Conservation (phyloP, 2,113 vertebrate species). For the Corythornis madagascariensis region DNA sequence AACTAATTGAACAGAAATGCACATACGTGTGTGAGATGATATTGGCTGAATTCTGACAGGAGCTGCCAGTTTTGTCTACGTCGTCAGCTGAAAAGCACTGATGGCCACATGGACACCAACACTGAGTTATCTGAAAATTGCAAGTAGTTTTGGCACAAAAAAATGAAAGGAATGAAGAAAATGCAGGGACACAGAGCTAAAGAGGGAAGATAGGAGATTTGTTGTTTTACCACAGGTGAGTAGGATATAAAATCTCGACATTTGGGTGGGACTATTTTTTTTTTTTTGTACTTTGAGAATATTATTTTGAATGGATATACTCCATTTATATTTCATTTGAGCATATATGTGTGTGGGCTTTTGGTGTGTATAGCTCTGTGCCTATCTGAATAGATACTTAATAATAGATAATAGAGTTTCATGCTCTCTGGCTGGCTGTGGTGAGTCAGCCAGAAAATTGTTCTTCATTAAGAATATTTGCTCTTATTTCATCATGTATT, state of each 20-base stretch:
- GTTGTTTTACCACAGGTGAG: neutral
- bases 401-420: neutral
- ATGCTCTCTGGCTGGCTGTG: neutral
- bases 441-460: neutral
- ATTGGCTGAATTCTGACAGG: constrained; percentile 31
- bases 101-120: constrained; percentile 42
- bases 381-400: neutral
- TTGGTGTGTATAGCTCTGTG: neutral
- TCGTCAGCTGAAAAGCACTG: constrained; percentile 49
- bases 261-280: neutral
- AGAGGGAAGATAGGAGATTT: neutral
- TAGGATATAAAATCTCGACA: neutral
- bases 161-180: neutral
- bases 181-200: neutral
- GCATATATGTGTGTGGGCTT: neutral
- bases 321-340: neutral
- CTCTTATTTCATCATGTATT: neutral
- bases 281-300: neutral
- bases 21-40: constrained; percentile 16
- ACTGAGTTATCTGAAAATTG: constrained; percentile 30
- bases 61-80: constrained; percentile 54
- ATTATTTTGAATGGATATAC: neutral
- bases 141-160: constrained; percentile 27
- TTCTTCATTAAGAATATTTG: neutral
- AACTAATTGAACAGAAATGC: neutral